Percentiles rank a stretch among this genome's conserved stretches.
These are phyloP conservation scores for Aphidius ervi DNA, from an alignment of 1,140 invertebrate genomes.

Conservation along the genomic window DNA sequence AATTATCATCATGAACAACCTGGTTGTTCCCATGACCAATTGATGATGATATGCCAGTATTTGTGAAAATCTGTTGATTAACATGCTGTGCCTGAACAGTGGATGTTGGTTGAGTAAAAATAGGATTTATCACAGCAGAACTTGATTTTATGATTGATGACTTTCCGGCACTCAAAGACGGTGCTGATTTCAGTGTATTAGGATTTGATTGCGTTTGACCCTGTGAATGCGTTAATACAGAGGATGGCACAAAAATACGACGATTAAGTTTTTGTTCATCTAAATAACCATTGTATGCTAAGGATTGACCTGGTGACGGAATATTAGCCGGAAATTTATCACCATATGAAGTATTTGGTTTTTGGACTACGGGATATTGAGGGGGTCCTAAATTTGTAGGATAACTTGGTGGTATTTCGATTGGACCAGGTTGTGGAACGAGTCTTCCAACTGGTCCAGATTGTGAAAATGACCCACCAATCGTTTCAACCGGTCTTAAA, in stretches of 20 bases:
- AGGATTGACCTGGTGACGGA: constrained; percentile 33
- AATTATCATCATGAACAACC: constrained; percentile 59
- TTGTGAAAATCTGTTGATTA: constrained; percentile 1
- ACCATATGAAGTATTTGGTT: constrained; percentile 15
- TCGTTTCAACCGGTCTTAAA: constrained; percentile 15
- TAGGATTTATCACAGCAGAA: not conserved
- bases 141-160: not conserved
- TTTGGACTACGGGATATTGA: constrained; percentile 26
- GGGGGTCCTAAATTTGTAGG: constrained; percentile 27
- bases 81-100: constrained; percentile 11
- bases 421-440: not conserved
- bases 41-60: constrained; percentile 2
- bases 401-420: constrained; percentile 1
- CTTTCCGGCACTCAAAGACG: not conserved
- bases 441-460: not conserved
- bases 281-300: constrained; percentile 43
- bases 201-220: constrained; percentile 15
- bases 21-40: constrained; percentile 16
- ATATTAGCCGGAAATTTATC: constrained; percentile 28
- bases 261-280: constrained; percentile 33
- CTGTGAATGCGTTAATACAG: constrained; percentile 10
- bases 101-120: constrained; percentile 6
- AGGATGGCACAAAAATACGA: constrained; percentile 19
- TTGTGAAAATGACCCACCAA: constrained; percentile 6
- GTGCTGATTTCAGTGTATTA: constrained; percentile 3